phyloP scores from a whole-genome alignment of 2,797 vertebrate species.

The Notolabrus celidotus region DNA sequence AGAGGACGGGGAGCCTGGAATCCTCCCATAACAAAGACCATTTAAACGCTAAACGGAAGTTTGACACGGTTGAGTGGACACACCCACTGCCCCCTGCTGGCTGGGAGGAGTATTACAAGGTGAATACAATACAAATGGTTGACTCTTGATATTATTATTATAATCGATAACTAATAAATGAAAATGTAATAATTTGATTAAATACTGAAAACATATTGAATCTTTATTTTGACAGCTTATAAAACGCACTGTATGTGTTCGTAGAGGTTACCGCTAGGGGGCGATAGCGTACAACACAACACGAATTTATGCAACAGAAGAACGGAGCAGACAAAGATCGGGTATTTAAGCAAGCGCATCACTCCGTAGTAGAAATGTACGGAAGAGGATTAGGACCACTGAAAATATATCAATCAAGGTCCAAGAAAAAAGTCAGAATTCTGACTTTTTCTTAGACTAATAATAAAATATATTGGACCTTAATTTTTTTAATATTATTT shows the following conservation, averaged over 20 bases:
- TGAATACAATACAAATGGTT: accelerated
- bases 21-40: slow-evolving; percentile 80
- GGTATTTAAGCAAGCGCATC: accelerated
- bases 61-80: neutral
- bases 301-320: slow-evolving; percentile 26
- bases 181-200: too few species aligned
- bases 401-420: too few species aligned
- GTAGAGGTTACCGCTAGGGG: neutral
- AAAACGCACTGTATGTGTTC: neutral
- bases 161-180: too few species aligned
- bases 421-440: too few species aligned
- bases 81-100: slow-evolving; percentile 54
- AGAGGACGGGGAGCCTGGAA: slow-evolving; percentile 36
- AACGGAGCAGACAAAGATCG: slow-evolving; percentile 23
- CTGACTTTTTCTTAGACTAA: too few species aligned
- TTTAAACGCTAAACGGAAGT: slow-evolving; percentile 63
- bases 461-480: too few species aligned
- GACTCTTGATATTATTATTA: too few species aligned
- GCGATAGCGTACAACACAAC: neutral
- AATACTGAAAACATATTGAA: too few species aligned
- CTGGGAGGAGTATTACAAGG: neutral
- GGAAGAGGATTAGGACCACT: too few species aligned
- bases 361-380: slow-evolving; percentile 16
- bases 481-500: too few species aligned
- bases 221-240: too few species aligned